Base-by-base conservation (phyloP, 2,888 invertebrate species). In the Noctuana brunneofusca region DNA sequence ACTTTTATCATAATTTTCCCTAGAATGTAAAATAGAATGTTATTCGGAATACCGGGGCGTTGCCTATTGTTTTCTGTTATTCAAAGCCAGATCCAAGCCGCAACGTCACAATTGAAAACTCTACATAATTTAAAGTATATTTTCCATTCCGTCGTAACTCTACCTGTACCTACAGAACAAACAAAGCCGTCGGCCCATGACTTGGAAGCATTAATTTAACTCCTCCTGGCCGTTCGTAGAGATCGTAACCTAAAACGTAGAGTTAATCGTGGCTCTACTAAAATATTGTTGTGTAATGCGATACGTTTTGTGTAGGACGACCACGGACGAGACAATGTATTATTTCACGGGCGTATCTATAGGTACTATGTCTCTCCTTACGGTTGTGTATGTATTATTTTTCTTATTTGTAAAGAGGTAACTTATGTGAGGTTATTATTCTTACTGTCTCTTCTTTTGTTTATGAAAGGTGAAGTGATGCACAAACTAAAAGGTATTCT, bases 201-300 rank as follows among this genome's bases (percentile, higher is more conserved):
- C 27, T 46, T 14, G n/a, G 43, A 27, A 30, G 41, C 55, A 62
- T 62, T 62, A 62, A 62, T 62, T 41, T 30, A 48, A 46, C 59
- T 60, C 27, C 41, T 43, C 38, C 22, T 16, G 53, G 32, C 18
- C 38, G 9, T 43, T 9, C 20, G 62, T 41, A 55, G 27, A 56
- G 62, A 62, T 62, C 56, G 62, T 56, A 62, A 62, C 62, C 55
- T 56, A 56, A 62, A 56, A 55, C 62, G 41, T 56, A 50, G 41
- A 62, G 62, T 62, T 62, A 55, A 62, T 62, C 62, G 62, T 55
- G 49, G 8, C 62, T 38, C 55, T 30, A 49, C 58, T 68, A 58
- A 68, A 65, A 68, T 67, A 68, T 66, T 65, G 65, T 48, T 63
- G 27, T 53, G 67, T 64, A 67, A 68, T 68, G 69, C 69, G 73